Percentiles rank a stretch among this genome's conserved stretches.
Conservation (phyloP, 2,113 vertebrate species). For the Hyaena hyaena region DNA sequence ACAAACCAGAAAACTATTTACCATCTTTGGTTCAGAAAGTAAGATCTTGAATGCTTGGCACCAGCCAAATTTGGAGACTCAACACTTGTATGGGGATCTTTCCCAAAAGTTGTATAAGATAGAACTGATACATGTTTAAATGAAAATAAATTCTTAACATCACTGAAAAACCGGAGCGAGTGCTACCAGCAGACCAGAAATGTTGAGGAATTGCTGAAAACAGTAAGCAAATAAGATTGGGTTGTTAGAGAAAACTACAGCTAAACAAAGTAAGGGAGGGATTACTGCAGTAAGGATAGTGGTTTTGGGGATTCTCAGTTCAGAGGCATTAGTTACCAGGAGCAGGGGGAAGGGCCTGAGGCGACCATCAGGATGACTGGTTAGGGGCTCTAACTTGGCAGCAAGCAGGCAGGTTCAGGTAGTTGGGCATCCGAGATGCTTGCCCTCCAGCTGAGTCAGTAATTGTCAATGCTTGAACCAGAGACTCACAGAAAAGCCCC, state of each 20-base stretch:
- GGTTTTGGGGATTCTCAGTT: neutral
- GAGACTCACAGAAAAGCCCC: neutral
- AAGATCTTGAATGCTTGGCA: neutral
- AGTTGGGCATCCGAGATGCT: neutral
- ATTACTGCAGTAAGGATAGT: neutral
- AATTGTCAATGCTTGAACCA: neutral
- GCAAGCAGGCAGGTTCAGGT: neutral
- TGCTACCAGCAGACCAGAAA: neutral
- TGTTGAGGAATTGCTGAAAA: slow-evolving; percentile 3
- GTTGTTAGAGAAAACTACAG: neutral
- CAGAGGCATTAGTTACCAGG: neutral
- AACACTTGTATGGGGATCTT: neutral
- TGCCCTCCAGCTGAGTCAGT: neutral
- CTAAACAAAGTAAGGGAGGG: neutral
- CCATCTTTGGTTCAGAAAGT: slow-evolving; percentile 34
- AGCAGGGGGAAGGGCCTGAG: neutral
- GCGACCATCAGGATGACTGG: neutral
- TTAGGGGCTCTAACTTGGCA: neutral
- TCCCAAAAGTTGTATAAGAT: neutral
- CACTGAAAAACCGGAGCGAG: neutral
- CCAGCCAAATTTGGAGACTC: neutral
- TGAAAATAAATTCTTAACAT: slow-evolving; percentile 23
- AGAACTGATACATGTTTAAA: neutral
- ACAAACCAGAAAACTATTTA: slow-evolving; percentile 11
- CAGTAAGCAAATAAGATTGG: neutral